Evolutionary conservation across 2,797 vertebrate species (phyloP).

Genomic region (Pseudotriccus pelzelni): DNA sequence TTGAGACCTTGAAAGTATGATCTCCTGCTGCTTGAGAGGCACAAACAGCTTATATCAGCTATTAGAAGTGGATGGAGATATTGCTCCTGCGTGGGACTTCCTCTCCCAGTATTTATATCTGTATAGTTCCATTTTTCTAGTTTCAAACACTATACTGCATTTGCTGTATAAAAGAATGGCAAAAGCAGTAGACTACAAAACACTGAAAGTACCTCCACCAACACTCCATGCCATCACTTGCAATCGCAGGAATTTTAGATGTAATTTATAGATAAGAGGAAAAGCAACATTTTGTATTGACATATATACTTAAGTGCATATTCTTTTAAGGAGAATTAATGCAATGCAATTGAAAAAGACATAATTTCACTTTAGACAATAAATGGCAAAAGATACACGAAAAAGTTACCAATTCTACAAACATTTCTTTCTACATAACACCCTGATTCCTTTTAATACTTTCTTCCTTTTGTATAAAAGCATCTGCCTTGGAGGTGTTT

Average conservation of each 20-base stretch:
- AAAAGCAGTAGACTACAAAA: neutral
- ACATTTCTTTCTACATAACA: neutral
- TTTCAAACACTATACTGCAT: neutral
- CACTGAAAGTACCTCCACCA: neutral
- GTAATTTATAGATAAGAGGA: neutral
- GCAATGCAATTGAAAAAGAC: neutral
- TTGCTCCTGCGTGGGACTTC: neutral
- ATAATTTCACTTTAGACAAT: neutral
- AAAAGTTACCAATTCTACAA: neutral
- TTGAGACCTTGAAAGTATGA: neutral
- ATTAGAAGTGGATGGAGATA: neutral
- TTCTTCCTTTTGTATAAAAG: neutral
- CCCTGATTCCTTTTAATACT: neutral
- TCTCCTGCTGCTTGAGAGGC: neutral
- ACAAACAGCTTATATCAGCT: neutral
- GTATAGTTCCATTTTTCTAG: neutral
- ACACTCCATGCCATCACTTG: neutral
- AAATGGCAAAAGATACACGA: neutral
- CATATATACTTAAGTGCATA: neutral
- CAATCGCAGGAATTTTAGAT: neutral
- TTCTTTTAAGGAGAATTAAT: neutral
- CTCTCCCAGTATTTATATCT: neutral
- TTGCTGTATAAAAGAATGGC: neutral
- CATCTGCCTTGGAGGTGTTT: neutral
- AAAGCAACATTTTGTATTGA: neutral